Conservation (phyloP, 2,113 vertebrate genomes). For the Gadus macrocephalus region DNA sequence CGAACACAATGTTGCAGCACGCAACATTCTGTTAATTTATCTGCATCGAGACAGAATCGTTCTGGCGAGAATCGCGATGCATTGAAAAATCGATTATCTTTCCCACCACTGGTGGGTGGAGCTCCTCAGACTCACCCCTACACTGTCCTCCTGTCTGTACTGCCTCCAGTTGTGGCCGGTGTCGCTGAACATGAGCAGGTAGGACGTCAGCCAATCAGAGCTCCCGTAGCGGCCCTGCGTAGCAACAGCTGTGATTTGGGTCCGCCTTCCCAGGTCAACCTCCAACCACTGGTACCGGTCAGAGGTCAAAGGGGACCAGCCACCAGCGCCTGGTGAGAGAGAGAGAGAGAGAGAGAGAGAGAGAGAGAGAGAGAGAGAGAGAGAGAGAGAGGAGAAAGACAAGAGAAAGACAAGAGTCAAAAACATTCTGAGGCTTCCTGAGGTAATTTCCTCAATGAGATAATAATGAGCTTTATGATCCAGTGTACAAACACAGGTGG, state of each 20-base stretch:
- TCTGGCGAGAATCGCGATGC: too few species aligned
- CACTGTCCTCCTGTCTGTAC: slow-evolving; percentile 86
- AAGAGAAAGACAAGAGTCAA: background rate
- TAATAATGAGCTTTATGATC: too few species aligned
- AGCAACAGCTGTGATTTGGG: slow-evolving; percentile 81
- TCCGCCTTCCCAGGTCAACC: slow-evolving; percentile 85
- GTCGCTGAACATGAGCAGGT: slow-evolving; percentile 89
- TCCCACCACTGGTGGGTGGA: too few species aligned
- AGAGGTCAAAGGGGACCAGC: slow-evolving; percentile 87
- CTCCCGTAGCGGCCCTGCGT: slow-evolving; percentile 93
- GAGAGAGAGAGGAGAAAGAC: background rate
- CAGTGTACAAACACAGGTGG: too few species aligned
- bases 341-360: slow-evolving; percentile 13
- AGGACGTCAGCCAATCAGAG: slow-evolving; percentile 88
- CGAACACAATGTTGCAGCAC: too few species aligned
- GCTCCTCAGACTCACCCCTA: slow-evolving; percentile 73
- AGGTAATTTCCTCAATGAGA: too few species aligned
- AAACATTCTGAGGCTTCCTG: too few species aligned
- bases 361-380: slow-evolving; percentile 5
- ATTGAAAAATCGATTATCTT: too few species aligned
- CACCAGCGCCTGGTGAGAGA: slow-evolving; percentile 81
- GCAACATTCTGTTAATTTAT: too few species aligned
- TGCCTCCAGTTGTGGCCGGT: slow-evolving; percentile 90
- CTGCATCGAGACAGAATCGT: too few species aligned
- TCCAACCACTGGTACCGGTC: slow-evolving; percentile 91